These are phyloP conservation scores for Orientallactaga bullata DNA, from an alignment of 2,113 vertebrate species.

Conservation along the genomic window DNA sequence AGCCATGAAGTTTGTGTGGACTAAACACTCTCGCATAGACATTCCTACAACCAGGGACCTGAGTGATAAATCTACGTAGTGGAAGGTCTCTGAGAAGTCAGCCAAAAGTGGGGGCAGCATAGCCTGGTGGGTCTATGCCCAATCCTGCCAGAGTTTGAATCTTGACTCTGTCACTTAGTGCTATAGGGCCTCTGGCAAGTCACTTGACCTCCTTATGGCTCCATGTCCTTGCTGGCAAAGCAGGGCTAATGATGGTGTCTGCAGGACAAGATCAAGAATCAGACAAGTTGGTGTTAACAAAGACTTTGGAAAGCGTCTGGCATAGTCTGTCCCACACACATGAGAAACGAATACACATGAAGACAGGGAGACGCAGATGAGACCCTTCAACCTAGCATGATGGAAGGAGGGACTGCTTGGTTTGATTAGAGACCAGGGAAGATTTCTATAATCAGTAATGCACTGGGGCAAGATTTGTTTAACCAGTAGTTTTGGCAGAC, in stretches of 20 bases:
- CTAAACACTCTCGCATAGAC: rapidly evolving
- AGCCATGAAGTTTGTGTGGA: rapidly evolving
- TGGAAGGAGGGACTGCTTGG: rapidly evolving
- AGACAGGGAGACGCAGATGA: rapidly evolving
- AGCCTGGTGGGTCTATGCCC: neutral
- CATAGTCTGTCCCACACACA: rapidly evolving
- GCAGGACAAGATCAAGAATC: rapidly evolving
- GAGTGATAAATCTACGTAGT: rapidly evolving
- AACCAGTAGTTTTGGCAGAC: neutral
- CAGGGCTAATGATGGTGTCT: rapidly evolving
- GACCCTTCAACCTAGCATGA: rapidly evolving
- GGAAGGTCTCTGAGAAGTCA: neutral
- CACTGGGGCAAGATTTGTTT: neutral
- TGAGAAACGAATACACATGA: rapidly evolving
- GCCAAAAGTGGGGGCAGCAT: neutral
- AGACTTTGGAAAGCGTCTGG: rapidly evolving
- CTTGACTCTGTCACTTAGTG: neutral
- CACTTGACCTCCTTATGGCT: neutral
- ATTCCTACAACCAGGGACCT: rapidly evolving
- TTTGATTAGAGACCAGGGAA: rapidly evolving
- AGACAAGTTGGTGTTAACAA: neutral
- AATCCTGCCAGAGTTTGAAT: rapidly evolving
- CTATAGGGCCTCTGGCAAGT: rapidly evolving
- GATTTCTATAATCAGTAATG: neutral
- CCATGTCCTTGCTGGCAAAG: neutral